Evolutionary conservation across 2,888 invertebrate species (phyloP), one percentile per base, ranked within the genome.

Genomic region (Achlya flavicornis): DNA sequence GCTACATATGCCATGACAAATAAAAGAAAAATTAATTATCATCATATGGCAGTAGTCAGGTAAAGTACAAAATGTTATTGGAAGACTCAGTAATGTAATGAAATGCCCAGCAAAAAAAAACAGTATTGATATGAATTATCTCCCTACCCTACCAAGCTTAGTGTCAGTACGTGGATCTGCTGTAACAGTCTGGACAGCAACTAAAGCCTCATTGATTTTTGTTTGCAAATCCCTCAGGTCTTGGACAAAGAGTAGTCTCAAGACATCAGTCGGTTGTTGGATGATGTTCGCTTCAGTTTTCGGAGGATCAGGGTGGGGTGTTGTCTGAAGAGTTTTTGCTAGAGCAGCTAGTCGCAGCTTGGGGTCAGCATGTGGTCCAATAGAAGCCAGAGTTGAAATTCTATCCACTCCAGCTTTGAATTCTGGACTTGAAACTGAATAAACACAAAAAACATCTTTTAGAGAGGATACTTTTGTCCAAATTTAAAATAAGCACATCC

Each of bases 91-190:
- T 53, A n/a, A 53, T 19, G n/a, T 16, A 10, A 53, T 53, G 16
- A 48, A 48, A 48, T 16, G 53, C 19, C 19, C 19, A 53, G 53
- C 46, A 16, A 53, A 19, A 19, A 19, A 53, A 26, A 26, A 48
- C 43, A 58, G 33, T 33, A 46, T 12, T 32, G 53, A 1, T 57
- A 35, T 57, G 48, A 68, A 67, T 89, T 92, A 91, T 90, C 90
- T 88, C 38, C 99, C 99, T 74, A 99, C 98, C 95, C 97, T 97
- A 62, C 99, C 99, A 60, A 99, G 93, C 85, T 96, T 97, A 0
- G 98, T 98, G 84, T 99, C 98, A 69, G 99, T 99, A 92, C 98
- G 98, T 3, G 99, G 99, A 94, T 99, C 97, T 5, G 99, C 99
- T 0, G 99, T 99, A 1, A 99, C 94, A 68, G 94, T 95, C 93